These are phyloP conservation scores for Synanthedon formicaeformis DNA, from an alignment of 2,888 invertebrate genomes.

Conservation along the genomic window DNA sequence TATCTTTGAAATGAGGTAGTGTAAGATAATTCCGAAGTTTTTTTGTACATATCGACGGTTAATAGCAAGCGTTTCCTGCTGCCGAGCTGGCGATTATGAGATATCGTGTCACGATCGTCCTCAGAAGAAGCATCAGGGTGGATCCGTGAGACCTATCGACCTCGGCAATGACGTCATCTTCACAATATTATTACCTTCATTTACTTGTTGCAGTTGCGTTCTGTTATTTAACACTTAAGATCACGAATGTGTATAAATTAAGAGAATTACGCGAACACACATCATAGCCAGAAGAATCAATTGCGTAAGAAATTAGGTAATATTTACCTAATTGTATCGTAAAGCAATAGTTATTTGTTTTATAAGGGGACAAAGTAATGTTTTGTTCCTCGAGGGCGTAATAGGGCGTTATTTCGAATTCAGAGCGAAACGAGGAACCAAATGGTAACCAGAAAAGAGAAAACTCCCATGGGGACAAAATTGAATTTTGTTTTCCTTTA, in stretches of 20 bases:
- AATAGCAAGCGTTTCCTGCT: constrained; percentile 35
- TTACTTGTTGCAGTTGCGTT: constrained; percentile 7
- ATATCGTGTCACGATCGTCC: constrained; percentile 47
- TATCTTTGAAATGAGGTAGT: neutral
- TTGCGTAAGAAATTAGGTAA: neutral
- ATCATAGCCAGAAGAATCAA: neutral
- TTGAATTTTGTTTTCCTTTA: no score
- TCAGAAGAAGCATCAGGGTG: constrained; percentile 21
- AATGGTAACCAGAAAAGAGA: no score
- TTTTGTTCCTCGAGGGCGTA: no score
- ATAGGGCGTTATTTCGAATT: no score
- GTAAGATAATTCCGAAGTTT: constrained; percentile 1
- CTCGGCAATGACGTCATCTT: constrained; percentile 42
- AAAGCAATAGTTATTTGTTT: neutral
- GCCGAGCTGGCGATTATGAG: constrained; percentile 25
- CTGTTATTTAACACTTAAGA: constrained; percentile 27
- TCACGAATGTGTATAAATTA: neutral
- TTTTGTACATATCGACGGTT: constrained; percentile 2
- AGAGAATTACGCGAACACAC: neutral
- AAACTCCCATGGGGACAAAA: no score
- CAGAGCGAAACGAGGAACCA: no score
- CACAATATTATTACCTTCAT: constrained; percentile 28
- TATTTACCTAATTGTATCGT: neutral
- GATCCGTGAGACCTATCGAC: constrained; percentile 30
- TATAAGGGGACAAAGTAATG: neutral